A percentile compares a stretch with the other conserved stretches of the same genome.
Evolutionary conservation across 2,888 invertebrate species (phyloP).

Genomic region (Auanema freiburgensis): DNA sequence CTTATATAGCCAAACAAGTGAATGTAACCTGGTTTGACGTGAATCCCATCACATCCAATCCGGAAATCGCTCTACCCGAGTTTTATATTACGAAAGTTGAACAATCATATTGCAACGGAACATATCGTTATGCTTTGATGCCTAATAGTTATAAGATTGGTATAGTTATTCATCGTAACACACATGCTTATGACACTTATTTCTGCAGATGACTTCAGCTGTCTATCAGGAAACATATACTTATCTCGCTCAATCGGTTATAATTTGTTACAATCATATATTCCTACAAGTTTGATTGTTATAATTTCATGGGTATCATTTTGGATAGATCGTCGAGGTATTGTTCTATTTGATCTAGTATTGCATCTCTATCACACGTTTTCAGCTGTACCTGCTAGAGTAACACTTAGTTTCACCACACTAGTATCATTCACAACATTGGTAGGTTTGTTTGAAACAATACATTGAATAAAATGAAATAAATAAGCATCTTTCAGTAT

Average conservation of each 20-base stretch:
- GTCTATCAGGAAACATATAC: conserved; percentile 50
- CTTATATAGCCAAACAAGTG: conserved; percentile 59
- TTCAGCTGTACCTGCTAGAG: conserved; percentile 60
- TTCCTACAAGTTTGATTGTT: conserved; percentile 44
- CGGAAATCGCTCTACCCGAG: conserved; percentile 60
- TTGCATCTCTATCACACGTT: background rate
- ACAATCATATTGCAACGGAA: conserved; percentile 47
- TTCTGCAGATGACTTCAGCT: conserved; percentile 54
- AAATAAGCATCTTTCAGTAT: no score
- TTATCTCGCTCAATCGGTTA: conserved; percentile 58
- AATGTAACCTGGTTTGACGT: conserved; percentile 58
- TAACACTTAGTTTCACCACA: conserved; percentile 61
- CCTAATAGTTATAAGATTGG: conserved; percentile 47
- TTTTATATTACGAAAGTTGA: conserved; percentile 42
- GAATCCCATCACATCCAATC: conserved; percentile 54
- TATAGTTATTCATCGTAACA: conserved; percentile 14
- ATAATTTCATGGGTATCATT: conserved; percentile 49
- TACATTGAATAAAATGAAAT: no score
- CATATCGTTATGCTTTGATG: conserved; percentile 57
- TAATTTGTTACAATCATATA: conserved; percentile 56
- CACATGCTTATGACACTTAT: background rate
- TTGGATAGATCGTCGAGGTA: conserved; percentile 52
- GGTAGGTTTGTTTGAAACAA: conserved; percentile 2
- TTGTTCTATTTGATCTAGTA: background rate
- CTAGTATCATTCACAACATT: conserved; percentile 59